Evolutionary conservation across 1,140 invertebrate species (phyloP).

Genomic region (honey bee (Apis mellifera)): Amel_HAv3.1 CM009935.2:9662001-9662500

Average conservation of each 20-base stretch:
- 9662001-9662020: conserved; percentile 63
- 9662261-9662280: too few species aligned
- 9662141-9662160: not conserved
- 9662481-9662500: not conserved
- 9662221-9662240: not conserved
- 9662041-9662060: conserved; percentile 54
- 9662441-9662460: not conserved
- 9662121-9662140: not conserved
- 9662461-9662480: not conserved
- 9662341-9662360: too few species aligned
- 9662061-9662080: conserved; percentile 55
- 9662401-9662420: not conserved
- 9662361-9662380: too few species aligned
- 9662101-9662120: not conserved
- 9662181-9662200: not conserved
- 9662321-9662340: too few species aligned
- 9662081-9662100: conserved; percentile 13
- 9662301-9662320: too few species aligned
- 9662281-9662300: too few species aligned
- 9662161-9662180: not conserved
- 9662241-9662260: not conserved
- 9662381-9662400: too few species aligned
- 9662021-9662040: conserved; percentile 52
- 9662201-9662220: not conserved
- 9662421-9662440: not conserved